Base-by-base conservation (phyloP, 2,888 invertebrate species). In the Netelia virgata region DNA sequence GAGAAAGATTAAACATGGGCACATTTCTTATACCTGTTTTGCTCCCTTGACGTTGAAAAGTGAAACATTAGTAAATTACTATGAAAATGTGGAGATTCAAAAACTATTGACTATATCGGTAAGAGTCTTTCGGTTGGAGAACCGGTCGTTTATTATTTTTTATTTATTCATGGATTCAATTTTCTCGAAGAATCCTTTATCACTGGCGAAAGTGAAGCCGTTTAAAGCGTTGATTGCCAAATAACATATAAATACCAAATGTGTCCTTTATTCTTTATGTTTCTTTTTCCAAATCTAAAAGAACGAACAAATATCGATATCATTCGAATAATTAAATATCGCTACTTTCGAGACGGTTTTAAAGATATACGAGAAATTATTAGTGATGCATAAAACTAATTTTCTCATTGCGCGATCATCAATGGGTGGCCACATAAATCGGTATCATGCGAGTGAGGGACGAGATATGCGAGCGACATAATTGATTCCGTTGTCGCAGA, bases 221-320 rank as follows among this genome's bases (percentile, higher is more conserved):
- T 43, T 74, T 14, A 66, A 43, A 47, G 78, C 57, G 36, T 70
- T 76, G 77, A 86, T 86, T 86, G 74, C 86, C 86, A 85, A 86
- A 88, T 6, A 85, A 85, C 84, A 81, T 85, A 57, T 36, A 36
- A 36, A 36, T 36, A 36, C 36, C 6, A 36, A 36, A 36, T 36
- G 36, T 36, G 36, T 36, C 36, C 36, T 36, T 36, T 36, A 36
- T 36, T 36, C 36, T 36, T 36, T 36, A 36, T 36, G 1, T 36
- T 36, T 36, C 36, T 36, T 36, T 36, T 36, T 36, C 6, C 6
- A 36, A 36, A 36, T 36, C 36, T 36, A 36, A 36, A 36, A 36
- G 36, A 6, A 36, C 3, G 36, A 36, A 36, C 36, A 36, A 36
- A 36, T 36, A 36, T 36, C 36, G 6, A 36, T 36, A 36, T 36